These are phyloP conservation scores for Hypolimnas misippus DNA, from an alignment of 2,888 invertebrate species.

Conservation along the genomic window DNA sequence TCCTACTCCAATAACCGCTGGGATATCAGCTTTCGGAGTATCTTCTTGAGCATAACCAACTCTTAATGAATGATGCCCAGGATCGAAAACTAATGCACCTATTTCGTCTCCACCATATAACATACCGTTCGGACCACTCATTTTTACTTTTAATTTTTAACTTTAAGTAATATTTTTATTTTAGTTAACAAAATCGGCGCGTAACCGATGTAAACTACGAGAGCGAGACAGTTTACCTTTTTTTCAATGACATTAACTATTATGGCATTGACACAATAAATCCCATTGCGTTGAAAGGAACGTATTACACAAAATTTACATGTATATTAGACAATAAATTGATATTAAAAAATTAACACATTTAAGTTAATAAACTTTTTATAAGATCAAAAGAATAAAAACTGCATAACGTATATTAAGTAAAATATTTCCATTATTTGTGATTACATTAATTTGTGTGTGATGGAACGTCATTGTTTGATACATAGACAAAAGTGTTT, in stretches of 20 bases:
- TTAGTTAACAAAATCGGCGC: conserved; percentile 15
- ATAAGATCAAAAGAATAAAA: too few relatives aligned
- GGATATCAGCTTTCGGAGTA: conserved; percentile 99
- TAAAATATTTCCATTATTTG: too few relatives aligned
- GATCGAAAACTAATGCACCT: conserved; percentile 98
- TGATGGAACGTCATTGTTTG: conserved; percentile 6
- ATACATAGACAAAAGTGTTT: not conserved
- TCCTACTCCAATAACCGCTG: conserved; percentile 94
- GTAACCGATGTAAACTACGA: not conserved
- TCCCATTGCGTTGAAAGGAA: not conserved
- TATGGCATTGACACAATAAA: not conserved
- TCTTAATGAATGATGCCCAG: conserved; percentile 89
- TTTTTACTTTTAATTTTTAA: conserved; percentile 44
- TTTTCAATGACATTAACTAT: not conserved
- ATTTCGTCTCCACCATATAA: conserved; percentile 98
- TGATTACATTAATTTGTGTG: not conserved
- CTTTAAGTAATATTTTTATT: conserved; percentile 2
- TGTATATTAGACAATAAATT: too few relatives aligned
- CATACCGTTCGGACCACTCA: conserved; percentile 87
- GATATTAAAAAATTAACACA: too few relatives aligned
- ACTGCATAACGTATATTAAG: too few relatives aligned
- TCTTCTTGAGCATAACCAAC: conserved; percentile 99
- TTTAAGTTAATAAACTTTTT: too few relatives aligned
- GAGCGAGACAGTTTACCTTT: not conserved
- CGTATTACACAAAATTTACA: too few relatives aligned